Evolutionary conservation across 2,113 vertebrate species (phyloP).

Genomic region (Oryzias woworae): DNA sequence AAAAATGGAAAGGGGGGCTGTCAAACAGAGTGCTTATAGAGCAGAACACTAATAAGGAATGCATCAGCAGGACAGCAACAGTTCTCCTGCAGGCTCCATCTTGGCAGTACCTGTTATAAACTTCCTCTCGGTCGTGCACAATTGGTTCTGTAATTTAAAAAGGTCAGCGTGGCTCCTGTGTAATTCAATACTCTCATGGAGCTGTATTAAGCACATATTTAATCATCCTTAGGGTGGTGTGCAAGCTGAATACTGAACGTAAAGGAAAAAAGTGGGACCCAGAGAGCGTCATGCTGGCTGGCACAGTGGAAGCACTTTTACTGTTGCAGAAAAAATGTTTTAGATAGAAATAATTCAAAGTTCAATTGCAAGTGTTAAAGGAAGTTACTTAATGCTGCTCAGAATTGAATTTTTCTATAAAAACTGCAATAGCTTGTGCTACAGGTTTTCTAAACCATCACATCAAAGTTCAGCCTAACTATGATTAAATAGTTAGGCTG

Average conservation of each 20-base stretch:
- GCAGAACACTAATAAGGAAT: slow-evolving; percentile 66
- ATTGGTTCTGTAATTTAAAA: slow-evolving; percentile 80
- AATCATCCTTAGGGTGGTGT: slow-evolving; percentile 68
- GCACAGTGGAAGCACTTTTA: slow-evolving; percentile 10
- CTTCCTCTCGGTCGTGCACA: slow-evolving; percentile 69
- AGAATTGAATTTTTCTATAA: slow-evolving; percentile 22
- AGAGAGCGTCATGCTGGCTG: slow-evolving; percentile 4
- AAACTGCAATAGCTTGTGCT: slow-evolving; percentile 31
- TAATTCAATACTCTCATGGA: slow-evolving; percentile 79
- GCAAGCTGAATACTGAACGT: slow-evolving; percentile 59
- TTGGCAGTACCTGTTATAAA: slow-evolving; percentile 71
- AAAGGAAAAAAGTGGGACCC: slow-evolving; percentile 29
- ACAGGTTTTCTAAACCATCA: slow-evolving; percentile 17
- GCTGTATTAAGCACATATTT: slow-evolving; percentile 79
- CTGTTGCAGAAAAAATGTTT: not conserved
- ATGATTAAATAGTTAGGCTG: not conserved
- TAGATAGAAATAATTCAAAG: slow-evolving; percentile 1
- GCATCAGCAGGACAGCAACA: slow-evolving; percentile 58
- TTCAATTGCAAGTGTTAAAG: not conserved
- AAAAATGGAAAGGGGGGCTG: slow-evolving; percentile 21
- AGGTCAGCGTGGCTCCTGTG: slow-evolving; percentile 74
- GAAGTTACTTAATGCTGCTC: slow-evolving; percentile 2
- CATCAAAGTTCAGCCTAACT: slow-evolving; percentile 23
- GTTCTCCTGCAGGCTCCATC: slow-evolving; percentile 68
- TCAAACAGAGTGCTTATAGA: slow-evolving; percentile 57